Percentiles rank a stretch among this genome's conserved stretches.
phyloP scores from a whole-genome alignment of 2,888 invertebrate genomes.

The Callosobruchus maculatus region DNA sequence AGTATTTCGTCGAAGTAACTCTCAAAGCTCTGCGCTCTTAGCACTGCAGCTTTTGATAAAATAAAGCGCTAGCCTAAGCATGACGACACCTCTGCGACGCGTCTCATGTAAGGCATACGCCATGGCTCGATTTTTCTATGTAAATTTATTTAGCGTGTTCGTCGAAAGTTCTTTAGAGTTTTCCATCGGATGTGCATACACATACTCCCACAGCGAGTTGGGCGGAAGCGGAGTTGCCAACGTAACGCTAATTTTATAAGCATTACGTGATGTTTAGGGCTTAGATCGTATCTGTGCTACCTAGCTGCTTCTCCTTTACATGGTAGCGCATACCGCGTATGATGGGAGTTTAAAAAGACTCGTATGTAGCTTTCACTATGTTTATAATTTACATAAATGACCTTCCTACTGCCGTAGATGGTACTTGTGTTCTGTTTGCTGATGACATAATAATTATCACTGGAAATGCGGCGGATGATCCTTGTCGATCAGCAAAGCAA shows the following conservation, averaged over 20 bases:
- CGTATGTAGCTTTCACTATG: background rate
- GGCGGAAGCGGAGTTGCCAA: background rate
- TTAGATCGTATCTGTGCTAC: background rate
- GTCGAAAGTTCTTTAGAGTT: background rate
- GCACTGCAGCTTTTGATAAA: background rate
- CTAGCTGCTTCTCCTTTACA: background rate
- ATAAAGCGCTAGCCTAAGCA: background rate
- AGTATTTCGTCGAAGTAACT: background rate
- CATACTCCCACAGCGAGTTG: background rate
- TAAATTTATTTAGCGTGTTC: background rate
- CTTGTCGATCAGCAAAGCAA: no score
- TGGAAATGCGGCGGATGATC: no score
- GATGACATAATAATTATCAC: no score
- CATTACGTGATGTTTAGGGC: background rate
- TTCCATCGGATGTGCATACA: background rate
- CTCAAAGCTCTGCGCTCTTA: background rate
- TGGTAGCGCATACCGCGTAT: background rate
- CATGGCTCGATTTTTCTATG: background rate
- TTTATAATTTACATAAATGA: no score
- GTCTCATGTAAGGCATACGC: background rate
- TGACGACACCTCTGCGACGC: background rate
- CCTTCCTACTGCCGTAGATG: no score
- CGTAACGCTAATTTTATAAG: background rate
- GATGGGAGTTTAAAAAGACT: background rate
- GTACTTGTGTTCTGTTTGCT: no score